A percentile compares a stretch with the other conserved stretches of the same genome.
phyloP scores from a whole-genome alignment of 1,140 invertebrate species.

The Drosophila sulfurigaster region DNA sequence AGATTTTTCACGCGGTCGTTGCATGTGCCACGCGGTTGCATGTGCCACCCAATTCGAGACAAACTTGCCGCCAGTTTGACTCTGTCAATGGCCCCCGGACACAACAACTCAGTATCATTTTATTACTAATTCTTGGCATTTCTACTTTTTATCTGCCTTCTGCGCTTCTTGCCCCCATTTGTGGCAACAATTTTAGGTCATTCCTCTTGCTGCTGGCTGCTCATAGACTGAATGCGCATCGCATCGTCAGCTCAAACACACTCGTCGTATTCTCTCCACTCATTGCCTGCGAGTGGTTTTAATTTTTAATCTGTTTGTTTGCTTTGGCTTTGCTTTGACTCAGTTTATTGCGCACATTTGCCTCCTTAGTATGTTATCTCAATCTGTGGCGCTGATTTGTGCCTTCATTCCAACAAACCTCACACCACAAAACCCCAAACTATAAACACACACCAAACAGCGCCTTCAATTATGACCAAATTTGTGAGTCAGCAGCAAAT shows the following conservation, averaged over 20 bases:
- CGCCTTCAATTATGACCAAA: slow-evolving; percentile 31
- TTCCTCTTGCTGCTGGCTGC: slow-evolving; percentile 56
- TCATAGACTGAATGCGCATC: slow-evolving; percentile 48
- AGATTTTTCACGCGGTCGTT: slow-evolving; percentile 3
- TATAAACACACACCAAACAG: slow-evolving; percentile 13
- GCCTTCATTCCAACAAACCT: slow-evolving; percentile 49
- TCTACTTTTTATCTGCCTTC: slow-evolving; percentile 17
- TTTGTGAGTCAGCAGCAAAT: slow-evolving; percentile 48
- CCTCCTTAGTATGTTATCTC: slow-evolving; percentile 18
- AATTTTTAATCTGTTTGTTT: slow-evolving; percentile 51
- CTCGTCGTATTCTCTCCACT: slow-evolving; percentile 1
- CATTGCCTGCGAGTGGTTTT: slow-evolving; percentile 40
- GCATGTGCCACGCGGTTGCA: slow-evolving; percentile 15
- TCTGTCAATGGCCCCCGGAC: slow-evolving; percentile 34
- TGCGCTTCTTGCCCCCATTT: slow-evolving; percentile 61
- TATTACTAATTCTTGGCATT: slow-evolving; percentile 7
- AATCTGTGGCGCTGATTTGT: slow-evolving; percentile 59
- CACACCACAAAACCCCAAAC: slow-evolving; percentile 5
- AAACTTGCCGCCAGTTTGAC: slow-evolving; percentile 26
- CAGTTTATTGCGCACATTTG: slow-evolving; percentile 27
- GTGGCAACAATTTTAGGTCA: slow-evolving; percentile 70
- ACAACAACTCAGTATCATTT: slow-evolving; percentile 13
- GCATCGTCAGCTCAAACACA: slow-evolving; percentile 24
- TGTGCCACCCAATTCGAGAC: slow-evolving; percentile 30
- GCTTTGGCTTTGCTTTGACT: slow-evolving; percentile 26